Evolutionary conservation across 2,113 vertebrate genomes (phyloP).

Genomic region (Mastomys coucha): DNA sequence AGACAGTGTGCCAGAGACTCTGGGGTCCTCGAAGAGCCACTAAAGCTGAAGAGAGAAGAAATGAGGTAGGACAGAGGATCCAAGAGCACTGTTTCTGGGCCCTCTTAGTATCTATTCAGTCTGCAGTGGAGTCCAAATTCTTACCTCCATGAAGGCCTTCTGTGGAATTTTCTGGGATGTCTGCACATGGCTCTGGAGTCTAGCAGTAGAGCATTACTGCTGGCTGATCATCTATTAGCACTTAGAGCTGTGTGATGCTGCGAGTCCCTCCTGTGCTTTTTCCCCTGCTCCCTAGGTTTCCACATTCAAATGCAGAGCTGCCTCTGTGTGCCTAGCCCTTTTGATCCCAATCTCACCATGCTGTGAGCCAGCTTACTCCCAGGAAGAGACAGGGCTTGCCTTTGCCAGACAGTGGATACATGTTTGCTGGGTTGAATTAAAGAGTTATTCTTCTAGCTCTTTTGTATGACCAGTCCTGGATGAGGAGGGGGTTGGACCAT

Average conservation of each 20-base stretch:
- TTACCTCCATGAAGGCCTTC: background rate
- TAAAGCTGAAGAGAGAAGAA: background rate
- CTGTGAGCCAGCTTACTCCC: background rate
- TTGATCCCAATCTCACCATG: background rate
- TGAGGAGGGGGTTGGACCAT: background rate
- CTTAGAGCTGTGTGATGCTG: background rate
- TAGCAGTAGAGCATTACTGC: background rate
- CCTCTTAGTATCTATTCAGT: background rate
- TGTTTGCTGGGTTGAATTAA: background rate
- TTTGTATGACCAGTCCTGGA: background rate
- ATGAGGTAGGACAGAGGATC: background rate
- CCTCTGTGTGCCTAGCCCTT: too few species aligned
- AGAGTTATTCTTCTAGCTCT: background rate
- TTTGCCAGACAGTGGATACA: background rate
- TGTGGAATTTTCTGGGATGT: background rate
- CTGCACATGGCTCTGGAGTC: background rate
- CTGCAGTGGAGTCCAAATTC: background rate
- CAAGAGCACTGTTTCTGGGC: background rate
- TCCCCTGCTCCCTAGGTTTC: background rate
- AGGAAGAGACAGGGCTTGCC: background rate
- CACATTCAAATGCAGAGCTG: background rate
- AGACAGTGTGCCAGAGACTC: background rate
- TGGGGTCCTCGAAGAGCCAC: background rate
- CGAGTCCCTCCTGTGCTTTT: background rate
- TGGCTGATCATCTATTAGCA: background rate